A percentile compares a stretch with the other conserved stretches of the same genome.
phyloP scores from a whole-genome alignment of 2,113 vertebrate genomes.

The Galeopterus variegatus region DNA sequence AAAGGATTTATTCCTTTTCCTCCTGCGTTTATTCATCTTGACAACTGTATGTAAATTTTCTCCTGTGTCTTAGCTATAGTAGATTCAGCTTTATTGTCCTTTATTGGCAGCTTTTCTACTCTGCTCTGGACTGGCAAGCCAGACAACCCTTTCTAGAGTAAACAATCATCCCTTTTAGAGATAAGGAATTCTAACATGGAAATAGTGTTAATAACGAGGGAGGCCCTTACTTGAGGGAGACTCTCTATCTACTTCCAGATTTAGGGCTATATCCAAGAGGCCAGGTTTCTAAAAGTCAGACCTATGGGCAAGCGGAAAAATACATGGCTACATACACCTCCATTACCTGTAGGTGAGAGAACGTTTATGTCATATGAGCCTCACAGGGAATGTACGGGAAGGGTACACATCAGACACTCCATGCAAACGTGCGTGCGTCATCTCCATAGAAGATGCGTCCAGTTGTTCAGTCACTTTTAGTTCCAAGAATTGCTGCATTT shows the following conservation, averaged over 20 bases:
- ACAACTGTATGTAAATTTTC: neutral
- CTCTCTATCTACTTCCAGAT: neutral
- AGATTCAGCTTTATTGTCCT: neutral
- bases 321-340: no score
- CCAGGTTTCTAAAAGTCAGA: neutral
- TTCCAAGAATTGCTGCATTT: conserved; percentile 94
- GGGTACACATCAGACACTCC: conserved; percentile 88
- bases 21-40: neutral
- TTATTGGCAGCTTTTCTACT: neutral
- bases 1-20: neutral
- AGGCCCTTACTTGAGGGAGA: neutral
- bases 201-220: neutral
- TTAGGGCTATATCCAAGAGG: neutral
- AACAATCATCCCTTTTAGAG: neutral
- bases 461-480: conserved; percentile 89
- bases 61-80: neutral
- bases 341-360: conserved; percentile 93
- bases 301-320: neutral
- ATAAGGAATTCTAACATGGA: neutral
- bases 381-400: conserved; percentile 78
- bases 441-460: conserved; percentile 87
- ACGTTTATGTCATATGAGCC: conserved; percentile 88
- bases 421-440: conserved; percentile 90
- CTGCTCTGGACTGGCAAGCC: neutral
- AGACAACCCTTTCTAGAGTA: neutral